Evolutionary conservation across 2,113 vertebrate species (phyloP).

Genomic region (Coregonus clupeaformis): DNA sequence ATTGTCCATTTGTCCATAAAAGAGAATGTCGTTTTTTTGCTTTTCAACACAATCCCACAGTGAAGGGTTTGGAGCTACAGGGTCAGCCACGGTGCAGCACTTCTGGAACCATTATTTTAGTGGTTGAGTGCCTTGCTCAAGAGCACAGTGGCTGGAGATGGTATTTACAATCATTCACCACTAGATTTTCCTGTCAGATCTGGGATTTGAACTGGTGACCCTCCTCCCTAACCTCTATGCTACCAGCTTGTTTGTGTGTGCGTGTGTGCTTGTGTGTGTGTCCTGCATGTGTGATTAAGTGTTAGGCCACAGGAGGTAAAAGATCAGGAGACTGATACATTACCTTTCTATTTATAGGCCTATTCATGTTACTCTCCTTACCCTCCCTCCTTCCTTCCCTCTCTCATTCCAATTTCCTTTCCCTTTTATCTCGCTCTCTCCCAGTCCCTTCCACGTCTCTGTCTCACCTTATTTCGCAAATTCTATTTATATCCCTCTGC

Average conservation of each 20-base stretch:
- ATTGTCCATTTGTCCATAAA: no score
- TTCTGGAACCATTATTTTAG: background rate
- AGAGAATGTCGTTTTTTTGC: no score
- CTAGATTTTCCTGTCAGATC: no score
- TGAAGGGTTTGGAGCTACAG: no score
- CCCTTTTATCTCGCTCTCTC: background rate
- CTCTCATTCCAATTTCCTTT: background rate
- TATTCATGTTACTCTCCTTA: slow-evolving; percentile 18
- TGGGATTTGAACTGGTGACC: no score
- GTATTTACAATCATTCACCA: no score
- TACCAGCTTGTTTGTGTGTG: background rate
- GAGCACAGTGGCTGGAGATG: background rate
- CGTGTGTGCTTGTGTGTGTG: slow-evolving; percentile 10
- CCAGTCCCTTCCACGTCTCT: background rate
- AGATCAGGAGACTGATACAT: slow-evolving; percentile 57
- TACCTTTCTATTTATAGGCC: slow-evolving; percentile 52
- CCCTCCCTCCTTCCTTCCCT: background rate
- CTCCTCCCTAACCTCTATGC: no score
- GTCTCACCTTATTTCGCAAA: slow-evolving; percentile 61
- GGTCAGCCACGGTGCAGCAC: no score
- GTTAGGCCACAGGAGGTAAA: slow-evolving; percentile 52
- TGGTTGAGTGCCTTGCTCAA: slow-evolving; percentile 52
- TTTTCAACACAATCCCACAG: no score
- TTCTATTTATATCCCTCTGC: slow-evolving; percentile 41
- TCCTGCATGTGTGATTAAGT: slow-evolving; percentile 55